Conservation (phyloP, 2,113 vertebrate species). For the Calypte anna region DNA sequence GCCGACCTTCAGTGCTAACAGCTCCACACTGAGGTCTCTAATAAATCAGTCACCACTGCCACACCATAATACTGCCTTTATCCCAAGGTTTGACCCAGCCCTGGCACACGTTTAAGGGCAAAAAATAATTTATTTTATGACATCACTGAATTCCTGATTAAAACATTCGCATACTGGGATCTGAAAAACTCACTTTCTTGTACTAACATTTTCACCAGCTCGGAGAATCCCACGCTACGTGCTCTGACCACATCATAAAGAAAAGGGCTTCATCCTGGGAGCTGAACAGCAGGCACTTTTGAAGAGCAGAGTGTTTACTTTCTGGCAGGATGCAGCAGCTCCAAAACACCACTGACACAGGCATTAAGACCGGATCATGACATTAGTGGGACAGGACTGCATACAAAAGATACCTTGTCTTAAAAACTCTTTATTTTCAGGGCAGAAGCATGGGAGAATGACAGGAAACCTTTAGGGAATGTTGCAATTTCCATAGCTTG, state of each 20-base stretch:
- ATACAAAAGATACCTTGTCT: conserved; percentile 19
- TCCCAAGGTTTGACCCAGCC: background rate
- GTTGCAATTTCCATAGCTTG: conserved; percentile 53
- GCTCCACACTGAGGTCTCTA: background rate
- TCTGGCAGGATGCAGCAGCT: conserved; percentile 20
- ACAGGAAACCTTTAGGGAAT: conserved; percentile 58
- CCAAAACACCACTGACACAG: background rate
- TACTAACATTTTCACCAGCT: background rate
- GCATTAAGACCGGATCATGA: conserved; percentile 6
- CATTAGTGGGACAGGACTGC: background rate
- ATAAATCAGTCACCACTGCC: background rate
- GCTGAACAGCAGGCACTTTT: background rate
- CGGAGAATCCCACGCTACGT: background rate
- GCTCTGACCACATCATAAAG: background rate
- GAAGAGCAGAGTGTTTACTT: background rate
- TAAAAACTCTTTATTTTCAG: conserved; percentile 2
- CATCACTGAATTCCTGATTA: background rate
- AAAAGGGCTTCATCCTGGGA: background rate
- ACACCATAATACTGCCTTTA: background rate
- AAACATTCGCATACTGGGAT: background rate
- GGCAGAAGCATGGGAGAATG: background rate
- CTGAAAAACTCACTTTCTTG: background rate
- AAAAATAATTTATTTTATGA: background rate
- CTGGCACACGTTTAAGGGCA: background rate
- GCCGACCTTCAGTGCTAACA: background rate